Conservation (phyloP, 2,113 vertebrate species). For the Hemichromis elongatus region DNA sequence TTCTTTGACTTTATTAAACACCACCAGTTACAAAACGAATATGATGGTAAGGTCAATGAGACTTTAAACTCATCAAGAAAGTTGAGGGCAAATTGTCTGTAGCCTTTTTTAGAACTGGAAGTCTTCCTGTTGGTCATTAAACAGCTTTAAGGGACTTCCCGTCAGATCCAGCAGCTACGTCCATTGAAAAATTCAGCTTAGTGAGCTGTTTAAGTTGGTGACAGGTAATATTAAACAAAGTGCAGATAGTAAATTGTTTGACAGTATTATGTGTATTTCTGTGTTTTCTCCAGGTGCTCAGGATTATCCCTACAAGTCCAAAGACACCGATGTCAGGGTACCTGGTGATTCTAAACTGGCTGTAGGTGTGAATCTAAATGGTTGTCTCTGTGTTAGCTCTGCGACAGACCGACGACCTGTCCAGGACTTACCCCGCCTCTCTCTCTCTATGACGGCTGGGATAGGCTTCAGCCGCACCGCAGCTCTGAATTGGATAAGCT, state of each 20-base stretch:
- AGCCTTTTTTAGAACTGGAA: neutral
- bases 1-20: neutral
- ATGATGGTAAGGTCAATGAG: neutral
- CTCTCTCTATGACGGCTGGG: neutral
- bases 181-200: too few relatives aligned
- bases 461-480: accelerated
- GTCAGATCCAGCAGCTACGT: neutral
- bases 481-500: neutral
- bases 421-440: neutral
- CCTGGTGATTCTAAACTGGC: neutral
- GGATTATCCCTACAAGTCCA: neutral
- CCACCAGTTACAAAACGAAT: neutral
- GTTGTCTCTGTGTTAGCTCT: neutral
- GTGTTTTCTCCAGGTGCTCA: neutral
- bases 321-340: neutral
- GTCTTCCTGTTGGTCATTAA: neutral
- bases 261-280: neutral
- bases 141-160: neutral
- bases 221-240: too few relatives aligned
- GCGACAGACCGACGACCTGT: accelerated
- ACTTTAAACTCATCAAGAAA: neutral
- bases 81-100: neutral
- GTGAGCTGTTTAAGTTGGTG: too few relatives aligned
- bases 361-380: neutral
- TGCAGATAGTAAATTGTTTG: neutral